Conservation (phyloP, 2,797 vertebrate genomes). For the Arnoldichthys spilopterus region DNA sequence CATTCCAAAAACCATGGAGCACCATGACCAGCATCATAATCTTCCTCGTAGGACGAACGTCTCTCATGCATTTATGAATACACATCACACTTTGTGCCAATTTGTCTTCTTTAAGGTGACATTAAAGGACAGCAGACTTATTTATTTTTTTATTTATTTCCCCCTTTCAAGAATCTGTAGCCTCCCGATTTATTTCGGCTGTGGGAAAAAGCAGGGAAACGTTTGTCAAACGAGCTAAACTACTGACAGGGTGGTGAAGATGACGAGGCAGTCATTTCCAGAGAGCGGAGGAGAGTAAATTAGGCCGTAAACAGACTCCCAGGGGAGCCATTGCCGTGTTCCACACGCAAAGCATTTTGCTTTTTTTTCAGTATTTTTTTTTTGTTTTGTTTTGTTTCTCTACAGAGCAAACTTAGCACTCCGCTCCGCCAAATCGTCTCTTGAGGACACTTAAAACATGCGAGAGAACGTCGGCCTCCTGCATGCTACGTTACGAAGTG, state of each 20-base stretch:
- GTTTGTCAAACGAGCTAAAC: slow-evolving; percentile 26
- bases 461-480: slow-evolving; percentile 83
- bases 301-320: slow-evolving; percentile 84
- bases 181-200: slow-evolving; percentile 24
- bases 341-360: not conserved
- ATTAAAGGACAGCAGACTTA: not conserved
- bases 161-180: not conserved
- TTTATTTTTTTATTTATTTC: not conserved
- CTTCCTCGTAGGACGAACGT: not conserved
- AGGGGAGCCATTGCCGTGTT: slow-evolving; percentile 62
- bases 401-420: slow-evolving; percentile 82
- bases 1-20: not conserved
- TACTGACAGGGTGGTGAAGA: slow-evolving; percentile 35
- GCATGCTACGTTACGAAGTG: slow-evolving; percentile 78
- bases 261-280: slow-evolving; percentile 43
- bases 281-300: slow-evolving; percentile 83
- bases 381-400: slow-evolving; percentile 58
- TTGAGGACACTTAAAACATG: slow-evolving; percentile 87
- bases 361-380: not conserved
- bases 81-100: not conserved
- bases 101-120: slow-evolving; percentile 7
- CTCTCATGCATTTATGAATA: slow-evolving; percentile 7
- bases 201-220: slow-evolving; percentile 22
- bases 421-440: slow-evolving; percentile 80
- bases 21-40: slow-evolving; percentile 9